These are phyloP conservation scores for Rhynchomys soricoides DNA, from an alignment of 2,113 vertebrate genomes.

Conservation along the genomic window DNA sequence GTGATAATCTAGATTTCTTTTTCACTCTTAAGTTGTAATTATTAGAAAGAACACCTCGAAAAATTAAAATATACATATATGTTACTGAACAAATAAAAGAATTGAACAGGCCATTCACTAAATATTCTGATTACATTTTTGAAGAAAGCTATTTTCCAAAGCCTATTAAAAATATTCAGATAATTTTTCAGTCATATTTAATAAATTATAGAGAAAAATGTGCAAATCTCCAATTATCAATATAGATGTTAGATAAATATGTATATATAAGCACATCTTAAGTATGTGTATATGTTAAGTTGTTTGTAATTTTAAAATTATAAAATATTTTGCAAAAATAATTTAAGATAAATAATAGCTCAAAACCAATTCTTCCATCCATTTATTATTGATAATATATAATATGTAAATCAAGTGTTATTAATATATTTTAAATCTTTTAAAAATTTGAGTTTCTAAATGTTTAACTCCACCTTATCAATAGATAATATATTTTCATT, in stretches of 20 bases:
- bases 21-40: neutral
- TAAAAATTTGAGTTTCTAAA: neutral
- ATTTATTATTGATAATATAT: neutral
- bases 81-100: neutral
- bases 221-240: fast-evolving
- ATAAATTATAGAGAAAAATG: neutral
- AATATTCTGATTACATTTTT: neutral
- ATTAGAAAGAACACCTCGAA: neutral
- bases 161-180: neutral
- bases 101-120: neutral
- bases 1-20: neutral
- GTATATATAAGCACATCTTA: neutral
- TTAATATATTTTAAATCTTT: neutral
- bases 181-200: neutral
- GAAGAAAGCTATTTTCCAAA: neutral
- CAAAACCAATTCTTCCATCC: neutral
- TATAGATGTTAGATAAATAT: neutral
- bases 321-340: neutral
- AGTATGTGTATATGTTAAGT: neutral
- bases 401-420: neutral
- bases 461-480: neutral
- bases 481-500: neutral
- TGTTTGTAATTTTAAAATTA: neutral
- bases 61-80: neutral
- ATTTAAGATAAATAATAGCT: neutral